These are phyloP conservation scores for Calycopis cecrops DNA, from an alignment of 1,140 invertebrate species.

Conservation along the genomic window DNA sequence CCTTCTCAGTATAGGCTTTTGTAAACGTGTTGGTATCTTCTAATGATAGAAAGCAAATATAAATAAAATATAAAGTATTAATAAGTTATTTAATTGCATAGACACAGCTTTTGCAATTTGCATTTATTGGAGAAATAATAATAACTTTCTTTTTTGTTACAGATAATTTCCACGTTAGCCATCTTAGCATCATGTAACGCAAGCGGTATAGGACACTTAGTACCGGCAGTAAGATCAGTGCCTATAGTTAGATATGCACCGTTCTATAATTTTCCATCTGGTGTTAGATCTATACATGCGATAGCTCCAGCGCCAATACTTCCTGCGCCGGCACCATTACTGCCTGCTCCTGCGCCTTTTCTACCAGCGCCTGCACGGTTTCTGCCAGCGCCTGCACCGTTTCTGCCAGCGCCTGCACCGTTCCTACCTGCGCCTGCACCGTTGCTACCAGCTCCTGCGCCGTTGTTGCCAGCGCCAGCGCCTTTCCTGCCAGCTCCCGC, in stretches of 20 bases:
- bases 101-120: too few relatives aligned
- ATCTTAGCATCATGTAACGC: conserved; percentile 57
- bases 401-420: conserved; percentile 26
- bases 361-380: conserved; percentile 22
- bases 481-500: conserved; percentile 32
- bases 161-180: conserved; percentile 43
- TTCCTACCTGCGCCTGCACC: conserved; percentile 21
- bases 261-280: conserved; percentile 62
- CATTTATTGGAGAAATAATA: conserved; percentile 10
- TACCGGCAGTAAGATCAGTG: conserved; percentile 47
- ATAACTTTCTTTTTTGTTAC: conserved; percentile 31
- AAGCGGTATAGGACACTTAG: conserved; percentile 54
- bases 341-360: conserved; percentile 23
- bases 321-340: conserved; percentile 24
- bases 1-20: too few relatives aligned
- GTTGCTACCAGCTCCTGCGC: conserved; percentile 27
- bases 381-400: conserved; percentile 26
- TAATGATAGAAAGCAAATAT: too few relatives aligned
- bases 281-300: conserved; percentile 54
- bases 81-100: too few relatives aligned
- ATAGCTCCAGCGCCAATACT: conserved; percentile 42
- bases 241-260: conserved; percentile 62
- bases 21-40: too few relatives aligned
- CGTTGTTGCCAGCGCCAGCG: conserved; percentile 26
- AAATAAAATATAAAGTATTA: too few relatives aligned